Base-by-base conservation (phyloP, 2,113 vertebrate species). In the Osmerus mordax region DNA sequence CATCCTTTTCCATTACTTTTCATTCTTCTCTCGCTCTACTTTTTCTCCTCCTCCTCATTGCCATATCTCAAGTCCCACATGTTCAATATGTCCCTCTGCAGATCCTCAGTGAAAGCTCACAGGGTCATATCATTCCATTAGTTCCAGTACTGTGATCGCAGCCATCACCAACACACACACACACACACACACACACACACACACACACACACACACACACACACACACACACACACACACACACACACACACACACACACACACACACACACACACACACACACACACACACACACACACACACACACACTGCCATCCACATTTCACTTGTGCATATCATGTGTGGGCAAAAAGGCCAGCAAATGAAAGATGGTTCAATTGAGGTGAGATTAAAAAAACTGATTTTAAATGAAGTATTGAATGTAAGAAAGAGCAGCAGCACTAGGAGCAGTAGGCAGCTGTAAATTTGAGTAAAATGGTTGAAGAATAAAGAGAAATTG, bases 41-140 rank as follows among this genome's bases (percentile, higher is more conserved):
- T 18, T 67, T 58, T 23, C 8, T 21, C n/a, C 56, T 21, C n/a
- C 56, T 21, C 58, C 11, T 14, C 15, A 16, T 61, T 25, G 28
- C 28, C 32, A 11, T 64, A 16, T 18, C 19, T 29, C 16, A 47
- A 47, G 41, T 47, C 29, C 28, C 28, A 32, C 55, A 32, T 9
- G 16, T 21, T 55, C 52, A 63, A 63, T 63, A 63, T 29, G 14
- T 29, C 32, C 25, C 29, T 47, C 41, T 14, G 5, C 60, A 62
- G 60, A 62, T 12, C 29, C 8, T 64, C 62, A 32, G 62, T 14
- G 5, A 18, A 64, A 36, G 62, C 62, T 64, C 5, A 18, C 16
- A 32, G 29, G 62, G 62, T 32, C 62, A 64, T 64, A 36, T 32
- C 13, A 25, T 62, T 64, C 62, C 28, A 32, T 64, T 64, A 32